Base-by-base conservation (phyloP, 2,888 invertebrate genomes). In the Scelioninae gen. 2 region DNA sequence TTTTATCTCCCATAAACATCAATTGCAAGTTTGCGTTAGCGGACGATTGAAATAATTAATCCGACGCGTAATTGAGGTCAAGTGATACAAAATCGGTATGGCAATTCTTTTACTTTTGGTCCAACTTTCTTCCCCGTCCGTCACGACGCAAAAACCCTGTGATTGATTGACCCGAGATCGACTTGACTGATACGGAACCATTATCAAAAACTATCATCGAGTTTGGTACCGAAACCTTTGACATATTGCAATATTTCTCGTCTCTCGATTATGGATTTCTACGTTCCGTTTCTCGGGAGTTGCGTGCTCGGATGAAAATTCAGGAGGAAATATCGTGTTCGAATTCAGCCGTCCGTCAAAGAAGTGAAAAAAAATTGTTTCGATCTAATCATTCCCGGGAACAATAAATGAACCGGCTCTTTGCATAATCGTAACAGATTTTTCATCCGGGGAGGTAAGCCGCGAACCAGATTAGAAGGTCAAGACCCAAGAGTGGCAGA, bases 381-480 rank as follows among this genome's bases (percentile, higher is more conserved):
- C 9, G 46, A 52, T 67, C 35, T 67, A 18, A 22, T 50, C 25
- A 13, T 55, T 46, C n/a, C n/a, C n/a, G n/a, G n/a, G n/a, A 35
- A 48, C 39, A 39, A 37, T 41, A 41, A 50, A 43, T 16, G 57
- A 65, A 39, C 18, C n/a, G n/a, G 33, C n/a, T 50, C 15, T 53
- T 69, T 69, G 53, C 53, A 53, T 61, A 69, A 60, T 22, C 28
- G 28, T 35, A 41, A 52, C 28, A 18, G 53, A 43, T 33, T 61
- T 61, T 55, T 53, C 61, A 61, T 31, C 45, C 43, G 43, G 37
- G 52, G 60, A 15, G 53, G 46, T 52, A 48, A 61, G 53, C 55
- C 46, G 31, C 58, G 53, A 61, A 61, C 52, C 53, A 37, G 68
- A 50, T 68, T 58, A 41, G 45, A 52, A 68, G 52, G 58, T 68